These are phyloP conservation scores for Phalangium opilio DNA, from an alignment of 2,888 invertebrate species.

Conservation along the genomic window DNA sequence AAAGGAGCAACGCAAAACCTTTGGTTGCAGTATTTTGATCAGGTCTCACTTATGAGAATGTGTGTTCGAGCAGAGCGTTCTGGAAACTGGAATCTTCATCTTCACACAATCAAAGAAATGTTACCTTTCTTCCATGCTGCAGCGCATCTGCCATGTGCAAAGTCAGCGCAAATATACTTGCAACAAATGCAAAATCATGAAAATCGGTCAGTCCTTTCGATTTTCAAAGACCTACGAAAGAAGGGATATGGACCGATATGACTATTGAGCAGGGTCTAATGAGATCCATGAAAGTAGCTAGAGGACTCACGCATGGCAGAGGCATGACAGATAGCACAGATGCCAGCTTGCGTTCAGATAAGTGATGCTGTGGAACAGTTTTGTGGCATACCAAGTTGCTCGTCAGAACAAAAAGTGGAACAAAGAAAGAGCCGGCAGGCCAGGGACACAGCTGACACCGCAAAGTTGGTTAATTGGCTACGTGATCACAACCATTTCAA, in stretches of 20 bases:
- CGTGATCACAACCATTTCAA: too few relatives aligned
- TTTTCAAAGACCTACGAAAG: background rate
- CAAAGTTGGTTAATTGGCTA: too few relatives aligned
- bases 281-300: conserved; percentile 2
- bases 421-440: background rate
- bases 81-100: background rate
- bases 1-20: background rate
- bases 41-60: background rate
- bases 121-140: background rate
- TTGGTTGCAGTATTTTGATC: background rate
- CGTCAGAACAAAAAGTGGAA: conserved; percentile 7
- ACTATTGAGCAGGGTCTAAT: conserved; percentile 9
- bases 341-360: background rate
- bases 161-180: conserved; percentile 27
- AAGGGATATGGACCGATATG: conserved; percentile 8
- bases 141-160: conserved; percentile 29
- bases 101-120: background rate
- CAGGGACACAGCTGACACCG: conserved; percentile 1
- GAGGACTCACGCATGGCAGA: conserved; percentile 6
- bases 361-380: conserved; percentile 1
- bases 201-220: background rate
- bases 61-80: background rate
- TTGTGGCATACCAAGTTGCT: background rate
- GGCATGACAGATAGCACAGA: conserved; percentile 3
- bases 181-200: conserved; percentile 28